Evolutionary conservation across 2,797 vertebrate species (phyloP).

Genomic region (Anabacerthia variegaticeps): DNA sequence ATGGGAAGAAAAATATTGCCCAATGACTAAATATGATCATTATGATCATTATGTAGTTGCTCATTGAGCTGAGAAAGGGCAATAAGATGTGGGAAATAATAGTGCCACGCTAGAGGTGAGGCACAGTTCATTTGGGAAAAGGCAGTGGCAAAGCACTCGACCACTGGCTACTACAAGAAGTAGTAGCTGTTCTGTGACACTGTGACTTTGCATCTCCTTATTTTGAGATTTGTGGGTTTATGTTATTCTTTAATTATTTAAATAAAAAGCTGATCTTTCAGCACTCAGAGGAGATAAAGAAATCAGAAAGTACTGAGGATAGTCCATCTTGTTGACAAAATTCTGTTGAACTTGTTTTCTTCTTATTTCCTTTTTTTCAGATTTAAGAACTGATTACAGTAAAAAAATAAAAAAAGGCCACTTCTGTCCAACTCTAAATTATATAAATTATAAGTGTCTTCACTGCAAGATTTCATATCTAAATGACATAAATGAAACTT

Average conservation of each 20-base stretch:
- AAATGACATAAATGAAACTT: neutral
- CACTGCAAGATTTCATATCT: neutral
- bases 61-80: neutral
- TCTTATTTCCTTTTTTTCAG: neutral
- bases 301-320: neutral
- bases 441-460: neutral
- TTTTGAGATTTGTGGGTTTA: neutral
- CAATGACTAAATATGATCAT: constrained; percentile 25
- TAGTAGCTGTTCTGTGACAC: neutral
- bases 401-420: neutral
- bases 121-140: neutral
- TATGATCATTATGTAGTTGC: neutral
- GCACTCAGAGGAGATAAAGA: neutral
- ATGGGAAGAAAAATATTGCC: constrained; percentile 7
- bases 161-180: neutral
- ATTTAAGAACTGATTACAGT: neutral
- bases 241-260: neutral
- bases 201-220: neutral
- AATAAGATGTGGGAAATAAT: neutral
- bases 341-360: neutral
- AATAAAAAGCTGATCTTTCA: neutral
- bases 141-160: neutral
- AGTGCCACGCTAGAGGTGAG: neutral
- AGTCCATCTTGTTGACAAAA: neutral
- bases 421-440: neutral